Base-by-base conservation (phyloP, 2,113 vertebrate species). In the Vidua macroura region DNA sequence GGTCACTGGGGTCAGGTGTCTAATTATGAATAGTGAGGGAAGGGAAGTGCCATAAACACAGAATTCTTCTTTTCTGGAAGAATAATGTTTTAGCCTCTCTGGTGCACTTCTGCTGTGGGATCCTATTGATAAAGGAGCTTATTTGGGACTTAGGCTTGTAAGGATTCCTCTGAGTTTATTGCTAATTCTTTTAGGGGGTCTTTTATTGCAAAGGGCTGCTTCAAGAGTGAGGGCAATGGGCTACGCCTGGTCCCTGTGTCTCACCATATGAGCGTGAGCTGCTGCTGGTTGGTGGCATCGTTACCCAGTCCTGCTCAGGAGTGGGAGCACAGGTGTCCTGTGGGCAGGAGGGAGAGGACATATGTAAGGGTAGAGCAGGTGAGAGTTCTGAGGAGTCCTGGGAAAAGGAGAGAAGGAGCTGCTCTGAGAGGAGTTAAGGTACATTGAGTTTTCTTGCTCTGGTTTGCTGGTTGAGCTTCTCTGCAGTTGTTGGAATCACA, bases 391-490 rank as follows among this genome's bases (percentile, higher is more conserved):
- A 31, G 58, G 13, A 7, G 28, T 14, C 9, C n/a, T 64, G 58
- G 11, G 12, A 33, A 6, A 14, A 1, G 0, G 22, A 13, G 69
- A 6, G 64, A 13, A 21, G 33, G 44, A 53, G 13, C 30, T 77
- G 67, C 21, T 41, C 11, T 4, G 7, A 1, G 5, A 4, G 49
- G 22, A 83, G 24, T 43, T 1, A 8, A 76, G 74, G 70, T 66
- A 59, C 0, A 3, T 52, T 41, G 52, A 66, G 9, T 7, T 49
- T 88, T 79, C 31, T 1, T 2, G 15, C 16, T 37, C 0, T 14
- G 4, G 6, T 63, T 88, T 35, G 22, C 23, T 51, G 35, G 7
- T 11, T 43, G 23, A 62, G n/a, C 12, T 46, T n/a, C 37, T 35
- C 24, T 43, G n/a, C 0, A 2, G 52, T 23, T 48, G 20, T 7